Conservation (phyloP, 1,140 invertebrate species). For the Mactra quadrangularis region DNA sequence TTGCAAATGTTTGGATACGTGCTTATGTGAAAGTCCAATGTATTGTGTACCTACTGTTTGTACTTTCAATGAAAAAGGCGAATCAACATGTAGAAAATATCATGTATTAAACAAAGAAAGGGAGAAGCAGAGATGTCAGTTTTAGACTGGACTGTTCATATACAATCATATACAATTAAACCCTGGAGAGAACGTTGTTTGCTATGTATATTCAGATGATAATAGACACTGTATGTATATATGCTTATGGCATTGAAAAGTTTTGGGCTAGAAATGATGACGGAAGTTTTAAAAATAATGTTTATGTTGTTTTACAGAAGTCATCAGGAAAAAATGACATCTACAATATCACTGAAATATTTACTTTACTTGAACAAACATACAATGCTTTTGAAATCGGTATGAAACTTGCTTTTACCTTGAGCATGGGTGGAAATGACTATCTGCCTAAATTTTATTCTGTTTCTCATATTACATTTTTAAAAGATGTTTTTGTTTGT, state of each 20-base stretch:
- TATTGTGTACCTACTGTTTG: background rate
- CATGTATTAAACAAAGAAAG: constrained; percentile 1
- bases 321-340: background rate
- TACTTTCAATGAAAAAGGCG: background rate
- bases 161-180: background rate
- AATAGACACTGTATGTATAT: constrained; percentile 28
- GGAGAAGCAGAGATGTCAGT: constrained; percentile 38
- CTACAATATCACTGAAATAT: constrained; percentile 19
- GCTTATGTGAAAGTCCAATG: too few species aligned
- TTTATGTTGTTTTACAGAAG: constrained; percentile 20
- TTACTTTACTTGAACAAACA: background rate
- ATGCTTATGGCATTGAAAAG: constrained; percentile 9
- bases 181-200: background rate
- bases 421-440: constrained; percentile 27
- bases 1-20: too few species aligned
- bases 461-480: constrained; percentile 20
- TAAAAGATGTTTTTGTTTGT: too few species aligned
- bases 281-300: background rate
- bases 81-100: background rate
- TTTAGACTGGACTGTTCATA: constrained; percentile 16
- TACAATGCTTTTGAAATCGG: background rate
- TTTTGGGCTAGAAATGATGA: constrained; percentile 13
- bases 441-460: constrained; percentile 13
- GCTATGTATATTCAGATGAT: constrained; percentile 12
- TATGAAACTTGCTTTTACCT: constrained; percentile 20